A percentile compares a stretch with the other conserved stretches of the same genome.
Conservation (phyloP, 2,113 vertebrate genomes). For the Peromyscus californicus region DNA sequence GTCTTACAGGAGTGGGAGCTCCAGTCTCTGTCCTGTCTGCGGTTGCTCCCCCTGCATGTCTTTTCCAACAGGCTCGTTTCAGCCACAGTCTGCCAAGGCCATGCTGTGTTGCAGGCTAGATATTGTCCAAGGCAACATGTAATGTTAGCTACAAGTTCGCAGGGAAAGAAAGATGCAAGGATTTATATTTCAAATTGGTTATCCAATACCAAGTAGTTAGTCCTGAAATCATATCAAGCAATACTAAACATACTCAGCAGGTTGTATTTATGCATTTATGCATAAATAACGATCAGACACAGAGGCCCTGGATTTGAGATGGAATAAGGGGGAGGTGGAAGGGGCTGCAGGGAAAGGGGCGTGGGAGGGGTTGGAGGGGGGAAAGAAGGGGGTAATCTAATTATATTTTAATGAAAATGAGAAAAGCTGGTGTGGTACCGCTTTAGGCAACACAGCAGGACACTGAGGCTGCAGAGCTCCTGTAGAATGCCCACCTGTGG, state of each 20-base stretch:
- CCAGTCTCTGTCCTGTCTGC: background rate
- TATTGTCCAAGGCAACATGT: background rate
- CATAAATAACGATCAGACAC: background rate
- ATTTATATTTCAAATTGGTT: background rate
- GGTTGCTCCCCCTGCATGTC: background rate
- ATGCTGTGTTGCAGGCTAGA: background rate
- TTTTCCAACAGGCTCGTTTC: background rate
- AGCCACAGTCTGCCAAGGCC: background rate
- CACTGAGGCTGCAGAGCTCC: background rate
- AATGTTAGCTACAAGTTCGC: background rate
- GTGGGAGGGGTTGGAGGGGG: fast-evolving
- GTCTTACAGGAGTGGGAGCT: background rate
- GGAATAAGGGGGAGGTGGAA: background rate
- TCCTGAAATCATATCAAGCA: background rate
- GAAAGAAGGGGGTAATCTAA: background rate
- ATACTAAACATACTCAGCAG: background rate
- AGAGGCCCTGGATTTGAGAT: background rate
- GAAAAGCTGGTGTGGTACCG: background rate
- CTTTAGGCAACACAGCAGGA: background rate
- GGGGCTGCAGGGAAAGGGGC: background rate
- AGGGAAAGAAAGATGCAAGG: background rate
- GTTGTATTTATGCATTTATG: background rate
- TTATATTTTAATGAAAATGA: background rate
- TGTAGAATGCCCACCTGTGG: background rate
- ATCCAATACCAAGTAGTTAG: background rate